These are phyloP conservation scores for Calephelis virginiensis DNA, from an alignment of 1,140 invertebrate species.

Conservation along the genomic window DNA sequence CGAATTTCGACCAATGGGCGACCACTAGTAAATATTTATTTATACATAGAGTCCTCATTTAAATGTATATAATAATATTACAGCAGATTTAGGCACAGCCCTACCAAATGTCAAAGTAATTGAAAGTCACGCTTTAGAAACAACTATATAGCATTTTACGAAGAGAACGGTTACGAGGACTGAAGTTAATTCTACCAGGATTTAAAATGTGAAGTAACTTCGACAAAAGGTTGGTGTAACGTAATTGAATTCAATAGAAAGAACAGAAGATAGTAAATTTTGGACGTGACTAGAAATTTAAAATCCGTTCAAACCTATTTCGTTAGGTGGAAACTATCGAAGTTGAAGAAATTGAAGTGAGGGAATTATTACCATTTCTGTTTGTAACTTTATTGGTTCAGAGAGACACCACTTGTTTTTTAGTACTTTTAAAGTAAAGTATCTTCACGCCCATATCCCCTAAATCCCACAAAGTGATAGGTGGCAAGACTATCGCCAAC, in stretches of 20 bases:
- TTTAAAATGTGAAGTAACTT: constrained; percentile 14
- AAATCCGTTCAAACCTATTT: constrained; percentile 19
- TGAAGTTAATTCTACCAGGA: neutral
- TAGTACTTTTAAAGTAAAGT: too few relatives aligned
- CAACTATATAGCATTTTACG: neutral
- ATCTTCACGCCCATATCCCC: too few relatives aligned
- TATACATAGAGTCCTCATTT: too few relatives aligned
- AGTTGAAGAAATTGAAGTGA: neutral
- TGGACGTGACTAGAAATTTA: constrained; percentile 27
- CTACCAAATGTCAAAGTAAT: too few relatives aligned
- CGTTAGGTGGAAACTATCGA: neutral
- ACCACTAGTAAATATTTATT: too few relatives aligned
- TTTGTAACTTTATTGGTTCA: too few relatives aligned
- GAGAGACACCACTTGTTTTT: too few relatives aligned
- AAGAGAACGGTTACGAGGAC: neutral
- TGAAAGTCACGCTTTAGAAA: neutral
- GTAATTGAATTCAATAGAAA: constrained; percentile 27
- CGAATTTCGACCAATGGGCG: too few relatives aligned
- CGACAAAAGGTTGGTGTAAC: constrained; percentile 22
- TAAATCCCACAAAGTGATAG: too few relatives aligned
- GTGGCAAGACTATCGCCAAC: too few relatives aligned
- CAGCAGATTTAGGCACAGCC: too few relatives aligned
- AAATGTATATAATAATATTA: too few relatives aligned
- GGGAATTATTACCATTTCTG: neutral
- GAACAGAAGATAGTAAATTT: constrained; percentile 29